Evolutionary conservation across 2,888 invertebrate species (phyloP), one percentile per base, ranked within the genome.

Genomic region (Nezara viridula): DNA sequence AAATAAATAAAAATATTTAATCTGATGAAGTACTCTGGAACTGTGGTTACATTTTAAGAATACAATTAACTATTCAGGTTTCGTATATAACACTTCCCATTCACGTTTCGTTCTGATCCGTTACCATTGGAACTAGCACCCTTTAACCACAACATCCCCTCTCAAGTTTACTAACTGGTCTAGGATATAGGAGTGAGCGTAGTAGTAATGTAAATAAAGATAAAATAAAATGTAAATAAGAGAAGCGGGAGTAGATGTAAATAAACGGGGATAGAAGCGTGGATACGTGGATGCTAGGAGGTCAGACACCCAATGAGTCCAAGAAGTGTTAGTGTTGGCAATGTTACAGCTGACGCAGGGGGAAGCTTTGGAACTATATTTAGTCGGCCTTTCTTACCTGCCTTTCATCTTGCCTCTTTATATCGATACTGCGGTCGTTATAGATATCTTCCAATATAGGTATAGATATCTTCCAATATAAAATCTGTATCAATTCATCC

Each of bases 271-370:
- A 73, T 73, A 37, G 37, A 73, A 21, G 77, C 24, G 77, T 40
- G 60, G 60, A 81, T 81, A 81, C 44, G 49, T 50, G 37, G 49
- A 27, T 52, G 24, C 50, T 37, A 52, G 86, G 52, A 86, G 86
- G 86, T 52, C 86, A 86, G 86, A 27, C 50, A 37, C 47, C 85
- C 47, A 50, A 52, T 52, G 86, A 52, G 86, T 85, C 85, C 49
- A 37, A 86, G 85, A 50, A 86, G 55, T 86, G 52, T 86, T 86
- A 52, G 47, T 52, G 52, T 86, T 86, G 86, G 86, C 86, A 86
- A 37, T 27, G 86, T 7, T 86, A 86, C 86, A 86, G 49, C 50
- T 86, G 86, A 86, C 86, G 86, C 86, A 86, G 86, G 86, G 50
- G 86, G 86, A 44, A 77, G 21, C 40, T 77, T 24, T 6, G 4